Evolutionary conservation across 2,113 vertebrate species (phyloP).

Genomic region (Tetrax tetrax): DNA sequence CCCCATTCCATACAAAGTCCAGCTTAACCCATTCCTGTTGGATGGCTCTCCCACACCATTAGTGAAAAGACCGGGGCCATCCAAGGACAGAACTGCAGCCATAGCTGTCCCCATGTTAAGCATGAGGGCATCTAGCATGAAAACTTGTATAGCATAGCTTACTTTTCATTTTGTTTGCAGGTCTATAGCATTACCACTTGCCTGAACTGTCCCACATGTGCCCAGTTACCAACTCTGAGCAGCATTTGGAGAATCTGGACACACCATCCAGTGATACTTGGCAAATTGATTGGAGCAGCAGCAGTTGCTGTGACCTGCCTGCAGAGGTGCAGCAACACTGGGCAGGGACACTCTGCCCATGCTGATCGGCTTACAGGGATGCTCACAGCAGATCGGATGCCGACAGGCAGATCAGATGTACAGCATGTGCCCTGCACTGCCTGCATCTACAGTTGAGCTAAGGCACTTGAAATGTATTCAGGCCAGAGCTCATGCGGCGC

Average conservation of each 20-base stretch:
- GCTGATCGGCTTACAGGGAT: not conserved
- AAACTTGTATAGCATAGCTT: not conserved
- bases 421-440: not conserved
- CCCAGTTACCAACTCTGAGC: not conserved
- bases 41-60: not conserved
- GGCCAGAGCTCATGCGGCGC: not conserved
- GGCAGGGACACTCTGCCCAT: not conserved
- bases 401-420: not conserved
- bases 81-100: not conserved
- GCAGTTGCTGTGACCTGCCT: not conserved
- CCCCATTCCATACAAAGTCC: not conserved
- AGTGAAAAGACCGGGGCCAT: not conserved
- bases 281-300: not conserved
- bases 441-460: not conserved
- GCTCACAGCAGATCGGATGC: not conserved
- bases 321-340: not conserved
- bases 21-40: fast-evolving
- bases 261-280: fast-evolving
- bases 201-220: fast-evolving
- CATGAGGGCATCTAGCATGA: not conserved
- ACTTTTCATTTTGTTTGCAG: not conserved
- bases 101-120: not conserved
- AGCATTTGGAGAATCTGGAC: not conserved
- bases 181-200: not conserved
- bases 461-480: not conserved